Evolutionary conservation across 2,888 invertebrate species (phyloP).

Genomic region (Alloplasta piceator): DNA sequence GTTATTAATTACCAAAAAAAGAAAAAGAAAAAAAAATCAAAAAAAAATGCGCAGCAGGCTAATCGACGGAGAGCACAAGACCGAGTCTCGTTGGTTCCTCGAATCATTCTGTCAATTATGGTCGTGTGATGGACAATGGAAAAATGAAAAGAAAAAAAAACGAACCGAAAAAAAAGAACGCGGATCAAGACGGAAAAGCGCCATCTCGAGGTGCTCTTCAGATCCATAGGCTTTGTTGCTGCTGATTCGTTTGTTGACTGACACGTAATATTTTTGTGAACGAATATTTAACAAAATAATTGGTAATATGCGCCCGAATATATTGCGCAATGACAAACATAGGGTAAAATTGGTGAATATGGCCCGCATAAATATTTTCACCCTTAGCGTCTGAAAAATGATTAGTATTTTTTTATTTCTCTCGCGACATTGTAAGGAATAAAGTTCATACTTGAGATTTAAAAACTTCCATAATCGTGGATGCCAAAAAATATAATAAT

Average conservation of each 20-base stretch:
- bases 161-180: slow-evolving; percentile 2
- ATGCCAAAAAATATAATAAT: too few species aligned
- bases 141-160: slow-evolving; percentile 26
- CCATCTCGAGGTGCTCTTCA: slow-evolving; percentile 54
- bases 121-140: slow-evolving; percentile 39
- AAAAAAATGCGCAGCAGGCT: slow-evolving; percentile 50
- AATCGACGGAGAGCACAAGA: slow-evolving; percentile 64
- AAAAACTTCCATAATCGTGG: too few species aligned
- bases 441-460: too few species aligned
- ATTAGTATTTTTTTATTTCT: too few species aligned
- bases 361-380: too few species aligned
- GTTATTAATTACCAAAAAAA: slow-evolving; percentile 50
- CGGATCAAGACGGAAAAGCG: slow-evolving; percentile 22
- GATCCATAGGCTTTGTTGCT: slow-evolving; percentile 63
- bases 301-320: slow-evolving; percentile 33
- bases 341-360: not conserved
- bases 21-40: slow-evolving; percentile 20
- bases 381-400: too few species aligned
- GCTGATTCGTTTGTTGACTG: slow-evolving; percentile 59
- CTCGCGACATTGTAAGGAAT: too few species aligned
- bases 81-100: slow-evolving; percentile 38
- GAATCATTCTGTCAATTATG: slow-evolving; percentile 36
- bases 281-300: slow-evolving; percentile 38
- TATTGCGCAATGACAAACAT: slow-evolving; percentile 31
- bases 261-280: slow-evolving; percentile 56